Base-by-base conservation (phyloP, 2,113 vertebrate genomes). In the Chloroceryle aenea region DNA sequence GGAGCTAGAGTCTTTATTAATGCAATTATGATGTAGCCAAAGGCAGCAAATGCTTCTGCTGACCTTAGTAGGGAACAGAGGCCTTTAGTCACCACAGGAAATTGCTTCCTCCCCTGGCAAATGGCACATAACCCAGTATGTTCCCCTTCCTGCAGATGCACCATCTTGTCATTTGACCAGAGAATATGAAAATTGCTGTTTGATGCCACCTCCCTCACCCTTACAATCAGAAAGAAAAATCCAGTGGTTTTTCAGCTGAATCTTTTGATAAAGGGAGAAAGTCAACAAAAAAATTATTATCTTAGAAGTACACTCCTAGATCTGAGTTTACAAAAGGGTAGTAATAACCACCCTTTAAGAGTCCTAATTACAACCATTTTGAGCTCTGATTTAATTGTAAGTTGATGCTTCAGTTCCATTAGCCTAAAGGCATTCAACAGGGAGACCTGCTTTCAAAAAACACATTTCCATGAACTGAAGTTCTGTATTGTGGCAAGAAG, bases 1-100 rank as follows among this genome's bases (percentile, higher is more conserved):
- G 95, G 92, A 94, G 64, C 72, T 8, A 3, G 62, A 72, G 82
- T 55, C 90, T 95, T 96, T 93, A 92, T 95, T 95, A 95, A 93
- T 81, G 58, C 92, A 90, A 94, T 94, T 94, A 94, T 74, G 85
- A 80, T 64, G 85, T 45, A 94, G 88, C 90, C 86, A 89, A 96
- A 92, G 85, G 96, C 93, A 90, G 75, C 1, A 7, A 93, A 77
- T 74, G 88, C 76, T 94, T 95, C 90, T 94, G 83, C 72, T 96
- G 96, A 96, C 90, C 95, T 89, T 92, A 82, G 80, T 75, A 66
- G 61, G 85, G 79, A 92, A 59, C 8, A 4, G 67, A 92, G 67
- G 66, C 92, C 80, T 95, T 85, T 63, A 56, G 85, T 87, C 85
- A 85, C 87, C 67, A 55, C 3, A 0, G 93, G 85, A 96, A 89